These are phyloP conservation scores for Dreissena rostriformis DNA, from an alignment of 1,140 invertebrate genomes.

Conservation along the genomic window DNA sequence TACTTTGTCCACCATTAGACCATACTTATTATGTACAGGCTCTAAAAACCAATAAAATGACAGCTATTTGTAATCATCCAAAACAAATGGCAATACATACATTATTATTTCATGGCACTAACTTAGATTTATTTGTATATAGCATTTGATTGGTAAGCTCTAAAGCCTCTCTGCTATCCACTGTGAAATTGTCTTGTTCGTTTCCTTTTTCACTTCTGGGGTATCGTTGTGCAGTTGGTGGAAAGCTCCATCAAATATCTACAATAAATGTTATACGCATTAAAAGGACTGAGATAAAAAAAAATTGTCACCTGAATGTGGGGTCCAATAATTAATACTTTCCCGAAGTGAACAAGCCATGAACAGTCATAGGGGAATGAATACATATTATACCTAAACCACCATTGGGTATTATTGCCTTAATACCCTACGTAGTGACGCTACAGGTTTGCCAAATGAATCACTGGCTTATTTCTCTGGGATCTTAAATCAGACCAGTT, in stretches of 20 bases:
- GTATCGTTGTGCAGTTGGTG: conserved; percentile 38
- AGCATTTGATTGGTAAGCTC: no score
- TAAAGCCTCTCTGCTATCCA: no score
- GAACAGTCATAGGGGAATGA: not conserved
- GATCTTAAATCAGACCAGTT: no score
- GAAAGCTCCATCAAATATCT: conserved; percentile 44
- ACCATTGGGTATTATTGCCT: not conserved
- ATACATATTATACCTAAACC: not conserved
- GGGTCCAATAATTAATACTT: not conserved
- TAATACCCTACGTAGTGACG: not conserved
- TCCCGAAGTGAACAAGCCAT: not conserved
- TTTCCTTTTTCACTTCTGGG: conserved; percentile 45
- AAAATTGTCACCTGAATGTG: not conserved
- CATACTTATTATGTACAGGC: no score
- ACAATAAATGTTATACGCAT: not conserved
- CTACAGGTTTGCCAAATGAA: not conserved
- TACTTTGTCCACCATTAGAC: no score
- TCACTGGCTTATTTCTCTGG: no score
- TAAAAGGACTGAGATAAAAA: no score
- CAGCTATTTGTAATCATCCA: no score
- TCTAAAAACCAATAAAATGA: no score
- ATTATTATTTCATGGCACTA: no score
- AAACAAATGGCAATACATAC: no score
- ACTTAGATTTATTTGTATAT: no score
- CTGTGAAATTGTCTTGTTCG: not conserved